A percentile compares a stretch with the other conserved stretches of the same genome.
phyloP scores from a whole-genome alignment of 2,797 vertebrate genomes.

The Bryconaethiops microstoma region DNA sequence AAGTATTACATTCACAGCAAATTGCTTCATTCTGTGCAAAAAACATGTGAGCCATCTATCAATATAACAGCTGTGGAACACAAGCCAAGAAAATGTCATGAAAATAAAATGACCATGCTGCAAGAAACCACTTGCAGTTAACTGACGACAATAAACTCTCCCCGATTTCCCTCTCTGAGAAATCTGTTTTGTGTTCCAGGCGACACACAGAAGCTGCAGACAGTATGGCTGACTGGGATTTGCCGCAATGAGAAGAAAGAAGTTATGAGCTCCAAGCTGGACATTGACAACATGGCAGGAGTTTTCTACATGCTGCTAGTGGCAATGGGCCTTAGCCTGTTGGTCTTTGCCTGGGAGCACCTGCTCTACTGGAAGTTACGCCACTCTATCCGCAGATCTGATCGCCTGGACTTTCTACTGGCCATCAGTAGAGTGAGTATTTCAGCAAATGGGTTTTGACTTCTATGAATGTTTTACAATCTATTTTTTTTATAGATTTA shows the following conservation, averaged over 20 bases:
- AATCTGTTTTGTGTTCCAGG: conserved; percentile 71
- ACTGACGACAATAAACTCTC: neutral
- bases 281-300: conserved; percentile 98
- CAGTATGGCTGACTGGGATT: conserved; percentile 97
- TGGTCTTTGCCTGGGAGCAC: conserved; percentile 97
- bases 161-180: neutral
- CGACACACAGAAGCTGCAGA: conserved; percentile 96
- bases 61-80: neutral
- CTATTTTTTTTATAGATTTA: no score
- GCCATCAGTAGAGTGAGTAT: conserved; percentile 91
- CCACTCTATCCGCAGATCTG: conserved; percentile 84
- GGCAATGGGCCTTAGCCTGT: conserved; percentile 95
- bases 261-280: conserved; percentile 97
- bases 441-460: neutral
- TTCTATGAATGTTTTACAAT: no score
- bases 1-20: neutral
- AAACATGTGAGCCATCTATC: neutral
- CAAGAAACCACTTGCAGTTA: neutral
- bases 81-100: neutral
- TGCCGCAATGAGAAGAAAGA: conserved; percentile 99
- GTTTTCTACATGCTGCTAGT: conserved; percentile 99
- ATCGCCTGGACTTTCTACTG: conserved; percentile 89
- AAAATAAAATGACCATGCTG: neutral
- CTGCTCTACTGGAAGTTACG: conserved; percentile 95
- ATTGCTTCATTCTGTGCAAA: neutral